A percentile compares a stretch with the other conserved stretches of the same genome.
phyloP scores from a whole-genome alignment of 2,888 invertebrate genomes.

The Girardia tigrina region DNA sequence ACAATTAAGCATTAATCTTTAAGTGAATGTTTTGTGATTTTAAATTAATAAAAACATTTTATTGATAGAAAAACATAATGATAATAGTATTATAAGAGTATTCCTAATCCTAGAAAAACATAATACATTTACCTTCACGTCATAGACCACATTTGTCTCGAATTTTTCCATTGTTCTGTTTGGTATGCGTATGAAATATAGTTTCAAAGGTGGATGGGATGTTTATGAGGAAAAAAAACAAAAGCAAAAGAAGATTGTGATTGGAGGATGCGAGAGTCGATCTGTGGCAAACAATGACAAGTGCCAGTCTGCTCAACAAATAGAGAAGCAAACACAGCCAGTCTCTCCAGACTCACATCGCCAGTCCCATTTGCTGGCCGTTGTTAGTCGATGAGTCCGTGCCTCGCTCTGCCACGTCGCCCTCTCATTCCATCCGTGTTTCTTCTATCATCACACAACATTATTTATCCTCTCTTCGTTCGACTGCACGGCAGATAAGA shows the following conservation, averaged over 20 bases:
- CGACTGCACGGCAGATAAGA: no score
- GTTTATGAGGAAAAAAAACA: not conserved
- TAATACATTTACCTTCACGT: slow-evolving; percentile 11
- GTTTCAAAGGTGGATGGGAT: slow-evolving; percentile 1
- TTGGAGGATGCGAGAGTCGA: not conserved
- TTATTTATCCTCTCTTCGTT: no score
- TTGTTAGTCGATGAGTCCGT: slow-evolving; percentile 10
- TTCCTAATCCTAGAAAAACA: no score
- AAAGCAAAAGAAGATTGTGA: not conserved
- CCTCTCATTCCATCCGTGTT: slow-evolving; percentile 1
- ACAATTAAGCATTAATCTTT: no score
- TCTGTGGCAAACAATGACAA: slow-evolving; percentile 5
- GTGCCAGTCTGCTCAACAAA: slow-evolving; percentile 19
- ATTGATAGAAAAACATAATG: no score
- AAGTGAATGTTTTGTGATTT: no score
- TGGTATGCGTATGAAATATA: not conserved
- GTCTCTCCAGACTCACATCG: not conserved
- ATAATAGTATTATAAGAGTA: no score
- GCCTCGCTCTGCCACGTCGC: not conserved
- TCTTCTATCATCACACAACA: not conserved
- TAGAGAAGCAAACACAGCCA: slow-evolving; percentile 12
- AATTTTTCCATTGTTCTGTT: not conserved
- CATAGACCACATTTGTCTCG: slow-evolving; percentile 16
- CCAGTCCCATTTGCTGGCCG: not conserved
- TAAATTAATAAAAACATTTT: no score